Percentiles rank a stretch among this genome's conserved stretches.
These are phyloP conservation scores for Echinops telfairi DNA, from an alignment of 2,113 vertebrate genomes.

Conservation along the genomic window DNA sequence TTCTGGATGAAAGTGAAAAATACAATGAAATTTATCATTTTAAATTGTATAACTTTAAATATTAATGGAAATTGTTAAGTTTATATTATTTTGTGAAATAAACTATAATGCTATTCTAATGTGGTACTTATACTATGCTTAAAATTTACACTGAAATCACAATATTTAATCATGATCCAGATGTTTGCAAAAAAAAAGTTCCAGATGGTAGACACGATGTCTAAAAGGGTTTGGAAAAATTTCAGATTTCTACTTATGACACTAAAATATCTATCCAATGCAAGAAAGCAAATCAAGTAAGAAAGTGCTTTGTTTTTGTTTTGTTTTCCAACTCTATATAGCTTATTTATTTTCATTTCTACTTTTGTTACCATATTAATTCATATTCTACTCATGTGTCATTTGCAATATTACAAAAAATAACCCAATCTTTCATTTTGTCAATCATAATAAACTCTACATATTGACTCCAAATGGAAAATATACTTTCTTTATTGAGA, in stretches of 20 bases:
- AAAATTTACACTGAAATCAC: conserved; percentile 62
- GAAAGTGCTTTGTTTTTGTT: background rate
- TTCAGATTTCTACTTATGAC: conserved; percentile 61
- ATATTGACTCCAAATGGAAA: background rate
- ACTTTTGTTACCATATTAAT: background rate
- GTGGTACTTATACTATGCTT: conserved; percentile 15
- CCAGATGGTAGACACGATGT: conserved; percentile 43
- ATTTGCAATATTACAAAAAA: background rate
- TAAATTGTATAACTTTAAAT: conserved; percentile 24
- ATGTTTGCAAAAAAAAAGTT: conserved; percentile 28
- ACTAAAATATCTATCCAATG: background rate
- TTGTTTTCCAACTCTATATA: conserved; percentile 19
- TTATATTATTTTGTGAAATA: conserved; percentile 52
- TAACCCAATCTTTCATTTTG: background rate
- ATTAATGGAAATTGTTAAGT: conserved; percentile 18
- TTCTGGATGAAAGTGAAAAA: conserved; percentile 22
- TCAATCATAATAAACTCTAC: background rate
- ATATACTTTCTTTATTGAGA: background rate
- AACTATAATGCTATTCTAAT: conserved; percentile 32
- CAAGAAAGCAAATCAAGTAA: conserved; percentile 45
- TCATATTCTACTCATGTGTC: background rate
- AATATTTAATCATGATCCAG: conserved; percentile 8
- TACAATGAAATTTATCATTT: conserved; percentile 32
- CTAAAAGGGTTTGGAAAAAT: conserved; percentile 50
- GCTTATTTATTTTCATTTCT: background rate